Evolutionary conservation across 30 jellyfish, hydroid and myxozoan genomes (phyloP), one percentile per base, ranked within the genome.

Genomic region (Aurelia aurita): DNA sequence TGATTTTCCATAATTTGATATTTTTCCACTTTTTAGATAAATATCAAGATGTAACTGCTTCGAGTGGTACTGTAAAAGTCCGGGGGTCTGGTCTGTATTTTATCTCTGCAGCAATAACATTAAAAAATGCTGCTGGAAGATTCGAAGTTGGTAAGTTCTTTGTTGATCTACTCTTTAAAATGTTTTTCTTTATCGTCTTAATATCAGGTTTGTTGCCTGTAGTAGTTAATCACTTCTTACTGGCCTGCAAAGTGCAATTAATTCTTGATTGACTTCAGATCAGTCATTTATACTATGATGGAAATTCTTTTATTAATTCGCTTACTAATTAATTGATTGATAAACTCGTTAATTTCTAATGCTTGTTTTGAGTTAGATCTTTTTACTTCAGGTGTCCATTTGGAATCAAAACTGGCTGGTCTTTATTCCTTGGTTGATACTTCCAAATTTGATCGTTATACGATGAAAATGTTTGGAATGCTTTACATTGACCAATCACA

Each of bases 71-170:
- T 0, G 87, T 92, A 1, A 73, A 78, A 0, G 77, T 93, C 21
- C 26, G 51, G 43, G 96, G 88, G 75, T 47, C 97, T 79, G 98
- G 98, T 35, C 49, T 93, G 34, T 93, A 93, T 65, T 69, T 66
- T 45, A 82, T 93, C 44, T 35, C 79, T 72, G 97, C 91, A 0
- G 55, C 79, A 25, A 74, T 93, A 10, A 80, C 92, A 8, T 78
- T 93, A 69, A 78, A 47, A 28, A 80, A 74, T 75, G 97, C 93
- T 20, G 49, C 15, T 26, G 91, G 84, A 19, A 86, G 88, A 26
- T 93, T 87, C 54, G 96, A 93, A 71, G 65, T 88, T 55, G 98
- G 98, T 93, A 22, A 53, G 91, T 25, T 44, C 22, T 13, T 13
- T 6, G 3, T 21, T 21, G 13, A 7, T 9, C 25, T n/a, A 0